Evolutionary conservation across 1,140 invertebrate species (phyloP), one percentile per base, ranked within the genome.

Genomic region (Chrysopa pallens): DNA sequence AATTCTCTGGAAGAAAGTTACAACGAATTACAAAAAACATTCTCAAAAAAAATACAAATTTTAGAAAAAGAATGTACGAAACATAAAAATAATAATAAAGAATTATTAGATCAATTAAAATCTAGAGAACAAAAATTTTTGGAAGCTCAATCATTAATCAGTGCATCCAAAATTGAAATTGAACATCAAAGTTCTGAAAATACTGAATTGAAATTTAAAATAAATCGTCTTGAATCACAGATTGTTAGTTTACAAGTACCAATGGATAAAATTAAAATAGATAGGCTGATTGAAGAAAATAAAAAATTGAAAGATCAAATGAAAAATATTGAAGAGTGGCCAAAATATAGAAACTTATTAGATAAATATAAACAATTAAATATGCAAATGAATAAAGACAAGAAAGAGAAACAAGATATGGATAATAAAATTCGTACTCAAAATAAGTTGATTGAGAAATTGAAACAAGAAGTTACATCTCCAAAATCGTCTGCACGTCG

Each of bases 371-470:
- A 39, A 14, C 29, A 43, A 17, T 29, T 47, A 13, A 40, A 12
- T 8, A 14, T 14, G 43, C 39, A 23, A 38, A 8, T 6, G 45
- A 35, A 52, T 39, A 45, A 54, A 50, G 44, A 52, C 54, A 39
- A 46, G 37, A 52, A 47, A 40, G 9, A 15, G 48, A 50, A 38
- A 8, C 35, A 5, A 43, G 48, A 37, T 48, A 11, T 54, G 15
- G 54, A 56, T 39, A 9, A 11, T 11, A 55, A 58, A 45, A 29
- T 50, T n/a, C 44, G 44, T 4, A 42, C 44, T 28, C 50, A 51
- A 38, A 38, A 43, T 23, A 54, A 51, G 33, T 48, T 46, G 2
- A 50, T 54, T 8, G 54, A 58, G 33, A 56, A 58, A 43, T 39
- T 58, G 15, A 52, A 46, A 37, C 47, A 48, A 17, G 49, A 55